Percentiles rank a stretch among this genome's conserved stretches.
These are phyloP conservation scores for Deilephila porcellus DNA, from an alignment of 2,888 invertebrate species.

Conservation along the genomic window DNA sequence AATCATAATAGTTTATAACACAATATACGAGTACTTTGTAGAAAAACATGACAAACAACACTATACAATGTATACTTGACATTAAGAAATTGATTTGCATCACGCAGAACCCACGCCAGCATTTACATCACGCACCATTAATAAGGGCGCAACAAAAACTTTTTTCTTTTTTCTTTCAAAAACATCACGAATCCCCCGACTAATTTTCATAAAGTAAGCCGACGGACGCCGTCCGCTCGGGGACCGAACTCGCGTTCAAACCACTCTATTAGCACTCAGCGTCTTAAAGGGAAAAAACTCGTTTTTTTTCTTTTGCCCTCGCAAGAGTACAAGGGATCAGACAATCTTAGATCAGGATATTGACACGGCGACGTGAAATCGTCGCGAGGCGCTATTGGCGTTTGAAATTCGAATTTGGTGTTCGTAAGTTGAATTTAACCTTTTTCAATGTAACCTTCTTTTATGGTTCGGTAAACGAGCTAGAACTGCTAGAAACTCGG, in stretches of 20 bases:
- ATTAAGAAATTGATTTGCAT: neutral
- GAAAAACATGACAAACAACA: neutral
- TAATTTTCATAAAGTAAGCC: constrained; percentile 58
- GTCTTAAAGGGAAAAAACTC: constrained; percentile 41
- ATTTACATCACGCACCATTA: neutral
- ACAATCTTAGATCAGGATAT: constrained; percentile 22
- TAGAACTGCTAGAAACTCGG: neutral
- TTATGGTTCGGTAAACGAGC: neutral
- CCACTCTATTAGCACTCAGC: constrained; percentile 52
- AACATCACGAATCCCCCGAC: constrained; percentile 49
- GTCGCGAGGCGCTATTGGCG: neutral
- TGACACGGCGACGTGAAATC: constrained; percentile 23
- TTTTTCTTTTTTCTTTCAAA: constrained; percentile 38
- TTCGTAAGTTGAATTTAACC: neutral
- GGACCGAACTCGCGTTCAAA: constrained; percentile 42
- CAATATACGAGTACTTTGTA: neutral
- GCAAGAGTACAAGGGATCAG: constrained; percentile 25
- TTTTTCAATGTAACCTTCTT: neutral
- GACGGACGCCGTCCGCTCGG: constrained; percentile 38
- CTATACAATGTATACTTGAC: neutral
- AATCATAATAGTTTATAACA: neutral
- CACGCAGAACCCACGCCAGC: neutral
- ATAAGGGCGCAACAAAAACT: constrained; percentile 43
- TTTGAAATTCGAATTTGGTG: neutral
- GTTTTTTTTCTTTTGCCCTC: constrained; percentile 37